Percentiles rank a stretch among this genome's conserved stretches.
These are phyloP conservation scores for Pogonognathellus flavescens DNA, from an alignment of 1,140 invertebrate genomes.

Conservation along the genomic window DNA sequence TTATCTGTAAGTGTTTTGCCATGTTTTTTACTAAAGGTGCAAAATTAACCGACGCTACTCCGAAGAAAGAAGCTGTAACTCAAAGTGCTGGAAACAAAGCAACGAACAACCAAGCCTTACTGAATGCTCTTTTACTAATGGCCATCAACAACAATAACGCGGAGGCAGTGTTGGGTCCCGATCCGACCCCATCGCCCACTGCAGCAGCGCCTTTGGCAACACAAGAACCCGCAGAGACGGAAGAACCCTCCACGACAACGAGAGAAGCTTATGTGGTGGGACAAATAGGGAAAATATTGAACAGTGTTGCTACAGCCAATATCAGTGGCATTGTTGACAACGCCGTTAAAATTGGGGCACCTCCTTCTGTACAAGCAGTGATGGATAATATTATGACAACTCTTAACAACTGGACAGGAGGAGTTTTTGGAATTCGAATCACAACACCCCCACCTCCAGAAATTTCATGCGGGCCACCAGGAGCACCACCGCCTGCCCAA, in stretches of 20 bases:
- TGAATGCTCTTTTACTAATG: not conserved
- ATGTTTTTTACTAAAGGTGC: not conserved
- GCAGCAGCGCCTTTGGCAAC: not conserved
- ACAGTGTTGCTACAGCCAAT: not conserved
- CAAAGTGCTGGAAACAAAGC: not conserved
- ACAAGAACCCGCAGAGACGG: not conserved
- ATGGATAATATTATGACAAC: not conserved
- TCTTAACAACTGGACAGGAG: not conserved
- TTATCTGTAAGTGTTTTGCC: no score
- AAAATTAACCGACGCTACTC: not conserved
- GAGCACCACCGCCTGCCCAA: not conserved
- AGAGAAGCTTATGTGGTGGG: not conserved
- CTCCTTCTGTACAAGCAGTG: not conserved
- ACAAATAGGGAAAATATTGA: not conserved
- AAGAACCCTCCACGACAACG: not conserved
- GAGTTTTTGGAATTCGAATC: not conserved
- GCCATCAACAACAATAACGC: not conserved
- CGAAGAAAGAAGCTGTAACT: not conserved
- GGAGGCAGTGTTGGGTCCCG: not conserved
- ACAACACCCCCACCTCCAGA: not conserved
- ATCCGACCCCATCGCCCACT: not conserved
- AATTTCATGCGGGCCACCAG: not conserved
- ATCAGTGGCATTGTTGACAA: conserved; percentile 5
- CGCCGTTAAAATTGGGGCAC: not conserved
- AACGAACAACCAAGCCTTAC: not conserved